Percentiles rank a stretch among this genome's conserved stretches.
These are phyloP conservation scores for Paratrypauchen microcephalus DNA, from an alignment of 2,797 vertebrate species.

Conservation along the genomic window DNA sequence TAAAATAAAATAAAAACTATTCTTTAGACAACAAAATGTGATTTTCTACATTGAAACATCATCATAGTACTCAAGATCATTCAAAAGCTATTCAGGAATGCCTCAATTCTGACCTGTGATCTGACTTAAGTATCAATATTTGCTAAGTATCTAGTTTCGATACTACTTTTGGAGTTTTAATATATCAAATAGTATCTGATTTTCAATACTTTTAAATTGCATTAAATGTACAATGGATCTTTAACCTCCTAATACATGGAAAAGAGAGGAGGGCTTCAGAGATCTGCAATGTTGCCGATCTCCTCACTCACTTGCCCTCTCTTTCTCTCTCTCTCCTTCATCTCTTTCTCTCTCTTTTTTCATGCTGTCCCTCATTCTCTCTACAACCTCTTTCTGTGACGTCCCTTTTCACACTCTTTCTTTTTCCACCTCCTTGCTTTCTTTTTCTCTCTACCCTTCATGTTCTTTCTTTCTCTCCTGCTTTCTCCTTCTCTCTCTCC, in stretches of 20 bases:
- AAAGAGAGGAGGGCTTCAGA: constrained; percentile 26
- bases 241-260: not conserved
- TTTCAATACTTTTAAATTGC: too few relatives aligned
- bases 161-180: too few relatives aligned
- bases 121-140: too few relatives aligned
- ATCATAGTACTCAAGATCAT: too few relatives aligned
- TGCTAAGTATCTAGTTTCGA: too few relatives aligned
- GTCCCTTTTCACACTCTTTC: not conserved
- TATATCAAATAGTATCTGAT: too few relatives aligned
- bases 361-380: not conserved
- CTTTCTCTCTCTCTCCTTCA: not conserved
- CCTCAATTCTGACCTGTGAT: too few relatives aligned
- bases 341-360: not conserved
- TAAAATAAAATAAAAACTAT: too few relatives aligned
- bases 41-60: too few relatives aligned
- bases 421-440: not conserved
- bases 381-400: not conserved
- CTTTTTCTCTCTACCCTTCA: not conserved
- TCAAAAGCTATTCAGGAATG: too few relatives aligned
- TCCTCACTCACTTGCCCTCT: constrained; percentile 3
- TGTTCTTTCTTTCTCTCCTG: not conserved
- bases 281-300: constrained; percentile 55
- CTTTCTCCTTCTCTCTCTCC: not conserved
- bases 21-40: too few relatives aligned
- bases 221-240: not conserved